These are phyloP conservation scores for Scaptomyza polygonia DNA, from an alignment of 2,888 invertebrate genomes.

Conservation along the genomic window DNA sequence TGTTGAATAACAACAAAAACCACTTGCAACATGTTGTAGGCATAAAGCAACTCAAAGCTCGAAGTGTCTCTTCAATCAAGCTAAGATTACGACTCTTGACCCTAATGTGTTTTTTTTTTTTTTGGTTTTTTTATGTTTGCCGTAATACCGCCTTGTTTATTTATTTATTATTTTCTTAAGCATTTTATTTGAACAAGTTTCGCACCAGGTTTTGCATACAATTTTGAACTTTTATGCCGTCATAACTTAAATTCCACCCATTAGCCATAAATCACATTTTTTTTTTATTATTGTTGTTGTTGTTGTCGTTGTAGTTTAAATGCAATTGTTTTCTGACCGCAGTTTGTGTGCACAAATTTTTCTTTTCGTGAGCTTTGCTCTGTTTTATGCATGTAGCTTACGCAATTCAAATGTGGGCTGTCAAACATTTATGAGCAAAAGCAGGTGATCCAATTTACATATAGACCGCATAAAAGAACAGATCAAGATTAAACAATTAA, in stretches of 20 bases:
- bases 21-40: slow-evolving; percentile 45
- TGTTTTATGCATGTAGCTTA: slow-evolving; percentile 1
- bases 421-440: background rate
- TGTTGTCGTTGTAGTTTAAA: slow-evolving; percentile 3
- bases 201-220: slow-evolving; percentile 35
- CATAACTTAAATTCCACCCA: slow-evolving; percentile 54
- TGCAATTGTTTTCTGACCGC: slow-evolving; percentile 29
- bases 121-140: background rate
- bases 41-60: slow-evolving; percentile 11
- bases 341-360: slow-evolving; percentile 21
- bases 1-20: slow-evolving; percentile 11
- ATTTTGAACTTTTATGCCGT: slow-evolving; percentile 40
- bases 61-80: slow-evolving; percentile 50
- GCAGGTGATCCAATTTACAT: background rate
- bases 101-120: slow-evolving; percentile 36
- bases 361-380: background rate
- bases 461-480: background rate
- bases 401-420: slow-evolving; percentile 9
- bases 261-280: slow-evolving; percentile 43
- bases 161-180: slow-evolving; percentile 17
- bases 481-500: background rate
- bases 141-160: slow-evolving; percentile 19
- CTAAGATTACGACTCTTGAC: slow-evolving; percentile 48
- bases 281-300: background rate
- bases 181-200: slow-evolving; percentile 18